These are phyloP conservation scores for Dicrurus megarhynchus DNA, from an alignment of 2,113 vertebrate species.

Conservation along the genomic window DNA sequence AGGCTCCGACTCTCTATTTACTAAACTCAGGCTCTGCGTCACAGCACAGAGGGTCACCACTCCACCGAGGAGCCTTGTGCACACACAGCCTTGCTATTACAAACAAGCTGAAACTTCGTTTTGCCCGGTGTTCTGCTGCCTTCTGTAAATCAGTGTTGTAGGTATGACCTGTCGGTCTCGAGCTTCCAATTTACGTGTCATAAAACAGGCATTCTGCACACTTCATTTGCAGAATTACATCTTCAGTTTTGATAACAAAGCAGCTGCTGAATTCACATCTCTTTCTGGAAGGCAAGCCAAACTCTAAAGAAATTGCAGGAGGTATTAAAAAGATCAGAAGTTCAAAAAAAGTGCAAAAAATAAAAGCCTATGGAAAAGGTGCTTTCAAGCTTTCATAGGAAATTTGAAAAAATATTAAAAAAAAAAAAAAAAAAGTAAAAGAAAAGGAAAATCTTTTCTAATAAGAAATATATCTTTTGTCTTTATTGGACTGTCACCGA, in stretches of 20 bases:
- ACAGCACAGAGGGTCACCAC: background rate
- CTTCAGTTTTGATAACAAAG: background rate
- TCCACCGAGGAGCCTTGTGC: background rate
- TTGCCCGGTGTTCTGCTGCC: background rate
- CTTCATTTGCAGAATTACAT: background rate
- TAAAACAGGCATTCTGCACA: rapidly evolving
- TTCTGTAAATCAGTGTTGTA: background rate
- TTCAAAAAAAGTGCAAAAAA: background rate
- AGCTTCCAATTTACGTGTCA: background rate
- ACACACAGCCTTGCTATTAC: background rate
- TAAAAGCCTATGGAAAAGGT: background rate
- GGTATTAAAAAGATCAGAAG: background rate
- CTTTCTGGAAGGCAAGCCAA: background rate
- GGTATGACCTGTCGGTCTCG: rapidly evolving
- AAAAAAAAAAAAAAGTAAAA: background rate
- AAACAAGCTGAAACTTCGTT: background rate
- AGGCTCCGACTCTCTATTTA: background rate
- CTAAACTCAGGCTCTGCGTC: background rate
- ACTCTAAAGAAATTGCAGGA: background rate
- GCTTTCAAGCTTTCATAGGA: background rate
- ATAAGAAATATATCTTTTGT: background rate
- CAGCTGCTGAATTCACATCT: background rate
- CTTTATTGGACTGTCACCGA: background rate
- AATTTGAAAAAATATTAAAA: background rate
- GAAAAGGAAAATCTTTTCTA: background rate